Conservation (phyloP, 2,888 invertebrate species). For the Rhingia campestris region DNA sequence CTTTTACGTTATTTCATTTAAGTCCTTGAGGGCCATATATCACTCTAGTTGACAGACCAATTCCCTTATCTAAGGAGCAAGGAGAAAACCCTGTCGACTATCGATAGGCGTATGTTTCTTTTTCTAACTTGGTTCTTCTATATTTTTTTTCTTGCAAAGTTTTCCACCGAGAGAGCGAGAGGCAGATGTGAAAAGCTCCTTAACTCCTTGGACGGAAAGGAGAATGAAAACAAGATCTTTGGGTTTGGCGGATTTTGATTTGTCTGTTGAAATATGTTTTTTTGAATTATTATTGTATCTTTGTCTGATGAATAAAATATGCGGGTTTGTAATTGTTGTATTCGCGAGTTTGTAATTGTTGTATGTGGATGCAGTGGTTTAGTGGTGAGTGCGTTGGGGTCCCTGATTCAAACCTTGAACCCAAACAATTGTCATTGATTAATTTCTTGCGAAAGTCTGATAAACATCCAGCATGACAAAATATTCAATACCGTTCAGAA, state of each 20-base stretch:
- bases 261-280: slow-evolving; percentile 43
- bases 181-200: slow-evolving; percentile 47
- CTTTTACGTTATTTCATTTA: slow-evolving; percentile 79
- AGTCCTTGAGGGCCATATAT: slow-evolving; percentile 87
- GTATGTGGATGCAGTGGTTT: too few relatives aligned
- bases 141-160: slow-evolving; percentile 33
- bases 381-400: too few relatives aligned
- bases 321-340: not conserved
- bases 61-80: slow-evolving; percentile 85
- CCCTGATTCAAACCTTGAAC: too few relatives aligned
- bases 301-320: not conserved
- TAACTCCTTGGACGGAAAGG: slow-evolving; percentile 42
- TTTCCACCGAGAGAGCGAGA: not conserved
- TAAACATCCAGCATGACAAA: too few relatives aligned
- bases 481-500: too few relatives aligned
- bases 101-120: slow-evolving; percentile 73
- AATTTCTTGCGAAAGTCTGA: too few relatives aligned
- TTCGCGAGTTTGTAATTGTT: not conserved
- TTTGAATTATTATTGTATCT: slow-evolving; percentile 28
- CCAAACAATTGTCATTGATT: too few relatives aligned
- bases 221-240: slow-evolving; percentile 19
- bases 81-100: slow-evolving; percentile 81
- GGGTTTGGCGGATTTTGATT: slow-evolving; percentile 37
- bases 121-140: slow-evolving; percentile 61
- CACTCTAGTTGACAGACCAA: slow-evolving; percentile 87